Evolutionary conservation across 35 echinoderm and acorn worm genomes (phyloP), one percentile per base, ranked within the genome.

Genomic region (Hemicentrotus pulcherrimus): DNA sequence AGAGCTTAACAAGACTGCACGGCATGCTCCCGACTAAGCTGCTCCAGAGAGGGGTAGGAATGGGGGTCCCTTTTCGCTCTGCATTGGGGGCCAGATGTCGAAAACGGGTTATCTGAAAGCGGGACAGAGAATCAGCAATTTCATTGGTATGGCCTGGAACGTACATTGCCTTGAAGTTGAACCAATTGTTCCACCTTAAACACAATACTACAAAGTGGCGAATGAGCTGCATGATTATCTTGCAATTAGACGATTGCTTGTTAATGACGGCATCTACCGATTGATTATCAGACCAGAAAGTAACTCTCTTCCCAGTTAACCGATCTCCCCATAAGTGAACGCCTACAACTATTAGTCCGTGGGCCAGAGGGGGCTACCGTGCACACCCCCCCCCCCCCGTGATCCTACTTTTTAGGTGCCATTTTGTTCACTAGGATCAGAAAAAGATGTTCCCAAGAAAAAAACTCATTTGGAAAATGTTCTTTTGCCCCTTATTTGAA

Each of bases 221-320:
- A 9, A 96, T 48, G 35, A 96, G 85, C 30, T 22, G 15, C 95
- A 96, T 96, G 91, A 96, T 85, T 3, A 0, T 4, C 7, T 45
- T 35, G 91, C 91, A 92, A 31, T 18, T 31, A 31, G 91, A 86
- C 16, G 95, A 32, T 46, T 94, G 91, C 91, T 52, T 33, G 46
- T 96, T 96, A 35, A 96, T 86, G 59, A 96, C 86, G 9, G 32
- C 31, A 91, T 94, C 91, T 4, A 96, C 90, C 8, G 95, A 8
- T 86, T 71, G 47, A 50, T 96, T 96, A 31, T 96, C 95, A 16
- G 95, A 91, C 31, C 48, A 58, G 47, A 95, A 91, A 10, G 28
- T 6, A 18, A 92, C 88, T 32, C 52, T 52, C 19, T 92, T 94
- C 14, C 47, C 71, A 15, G 91, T 60, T 5, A 94, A 32, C 6